Evolutionary conservation across 2,888 invertebrate species (phyloP), one percentile per base, ranked within the genome.

Genomic region (Torymus auratus): DNA sequence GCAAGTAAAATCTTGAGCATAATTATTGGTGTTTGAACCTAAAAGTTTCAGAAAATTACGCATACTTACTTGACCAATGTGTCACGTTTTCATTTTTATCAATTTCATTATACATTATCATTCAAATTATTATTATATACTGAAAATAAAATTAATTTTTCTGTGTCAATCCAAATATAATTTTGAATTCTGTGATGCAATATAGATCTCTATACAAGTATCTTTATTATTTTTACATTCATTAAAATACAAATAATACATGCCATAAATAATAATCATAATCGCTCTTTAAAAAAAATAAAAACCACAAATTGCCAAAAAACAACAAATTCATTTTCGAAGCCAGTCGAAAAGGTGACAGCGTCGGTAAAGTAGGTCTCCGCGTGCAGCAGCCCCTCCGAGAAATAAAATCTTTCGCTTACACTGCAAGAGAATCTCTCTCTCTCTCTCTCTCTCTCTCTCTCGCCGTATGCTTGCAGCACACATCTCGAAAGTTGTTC

Each of bases 341-440:
- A 62, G 50, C 5, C 28, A 55, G 62, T 7, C 11, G 11, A n/a
- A 67, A 23, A 41, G 41, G 17, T 58, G 68, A 65, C 50, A 70
- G 52, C 13, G 50, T 68, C 56, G 58, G 64, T 64, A 64, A 64
- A 74, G 50, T 64, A 79, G 17, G 17, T 20, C 13, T 53, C 41
- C 28, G 17, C 23, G 0, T 55, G 52, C 55, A 64, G 55, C 11
- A 23, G n/a, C 41, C 20, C 20, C 28, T 13, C 4, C 7, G 20
- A 23, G 28, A 23, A 68, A 69, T 50, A 23, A 55, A 75, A 71
- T 20, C 10, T 5, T 28, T 61, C 55, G 41, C 56, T 5, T 17
- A 55, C 41, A 20, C 56, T 62, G 61, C 61, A 67, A 78, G 15
- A 73, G n/a, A 80, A 64, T 52, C 74, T 75, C 60, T 20, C 2